A percentile compares a stretch with the other conserved stretches of the same genome.
Evolutionary conservation across 2,888 invertebrate genomes (phyloP).

Genomic region (Zygogramma bicolorata): DNA sequence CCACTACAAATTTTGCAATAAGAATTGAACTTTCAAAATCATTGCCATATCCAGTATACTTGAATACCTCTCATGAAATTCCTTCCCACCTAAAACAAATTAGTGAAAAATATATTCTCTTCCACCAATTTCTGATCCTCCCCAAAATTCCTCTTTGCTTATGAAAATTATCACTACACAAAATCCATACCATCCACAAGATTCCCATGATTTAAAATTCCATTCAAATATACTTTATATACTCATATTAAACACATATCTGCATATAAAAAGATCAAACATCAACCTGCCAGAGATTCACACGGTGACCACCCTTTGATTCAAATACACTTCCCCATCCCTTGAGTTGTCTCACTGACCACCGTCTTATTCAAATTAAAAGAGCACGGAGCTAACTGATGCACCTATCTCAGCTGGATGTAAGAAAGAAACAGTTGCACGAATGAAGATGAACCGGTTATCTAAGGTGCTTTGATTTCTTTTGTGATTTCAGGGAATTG

Average conservation of each 20-base stretch:
- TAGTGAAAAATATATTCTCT: too few relatives aligned
- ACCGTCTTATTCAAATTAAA: constrained; percentile 46
- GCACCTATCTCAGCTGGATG: constrained; percentile 49
- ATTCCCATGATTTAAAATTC: constrained; percentile 48
- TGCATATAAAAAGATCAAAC: constrained; percentile 62
- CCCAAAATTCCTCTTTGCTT: not conserved
- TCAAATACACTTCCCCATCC: constrained; percentile 56
- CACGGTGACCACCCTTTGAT: constrained; percentile 58
- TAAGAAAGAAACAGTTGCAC: constrained; percentile 54
- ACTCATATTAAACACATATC: constrained; percentile 51
- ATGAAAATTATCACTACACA: not conserved
- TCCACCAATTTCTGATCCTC: not conserved
- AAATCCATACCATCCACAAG: constrained; percentile 24
- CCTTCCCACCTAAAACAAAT: too few relatives aligned
- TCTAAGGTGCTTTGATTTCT: constrained; percentile 58
- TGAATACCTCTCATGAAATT: too few relatives aligned
- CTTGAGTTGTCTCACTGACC: constrained; percentile 41
- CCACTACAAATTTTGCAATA: too few relatives aligned
- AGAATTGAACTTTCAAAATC: too few relatives aligned
- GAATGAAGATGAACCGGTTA: constrained; percentile 60
- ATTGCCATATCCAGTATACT: too few relatives aligned
- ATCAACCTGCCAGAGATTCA: constrained; percentile 64
- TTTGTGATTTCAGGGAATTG: constrained; percentile 49
- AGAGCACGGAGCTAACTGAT: constrained; percentile 49
- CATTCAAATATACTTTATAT: constrained; percentile 50